Base-by-base conservation (phyloP, 2,113 vertebrate species). In the Petrocephalus microphthalmus region DNA sequence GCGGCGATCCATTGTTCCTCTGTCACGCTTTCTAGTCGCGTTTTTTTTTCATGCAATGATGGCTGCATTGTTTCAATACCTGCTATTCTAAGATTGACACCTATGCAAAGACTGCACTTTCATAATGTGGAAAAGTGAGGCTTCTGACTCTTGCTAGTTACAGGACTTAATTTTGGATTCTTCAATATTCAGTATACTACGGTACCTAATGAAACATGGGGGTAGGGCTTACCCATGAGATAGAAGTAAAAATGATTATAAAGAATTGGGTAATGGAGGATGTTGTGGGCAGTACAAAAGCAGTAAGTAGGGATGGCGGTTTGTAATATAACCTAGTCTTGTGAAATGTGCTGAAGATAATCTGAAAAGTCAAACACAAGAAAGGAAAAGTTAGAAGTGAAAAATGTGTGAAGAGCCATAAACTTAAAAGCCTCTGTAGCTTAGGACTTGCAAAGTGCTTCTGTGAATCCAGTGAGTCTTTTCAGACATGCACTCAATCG, bases 51-150 rank as follows among this genome's bases (percentile, higher is more conserved):
- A 71, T 47, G 45, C 67, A 37, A 29, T 78, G 60, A 87, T 7
- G 47, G 87, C 17, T 37, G 67, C 64, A 81, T 87, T 74, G 13
- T 74, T 53, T 87, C 33, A 87, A 53, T 54, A 78, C 49, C 29
- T 45, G 49, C 45, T 54, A 52, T 45, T 81, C 67, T 45, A 78
- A 54, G 67, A 87, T 51, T 42, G 87, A 37, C 67, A 78, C 67
- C 25, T 78, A 33, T 53, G 49, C 67, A 17, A 42, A n/a, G 49
- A 78, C 49, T 54, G 49, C 56, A 37, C 51, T 87, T 71, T 19
- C 81, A 83, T 47, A n/a, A 47, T 83, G 81, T 5, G 19, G 19
- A 2, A 64, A 22, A 20, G 19, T 2, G 19, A 64, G 57, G 19
- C 15, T 78, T 78, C 71, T 42, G 13, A 29, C 33, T 78, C 13